Evolutionary conservation across 2,113 vertebrate genomes (phyloP).

Genomic region (Tonatia bakeri): DNA sequence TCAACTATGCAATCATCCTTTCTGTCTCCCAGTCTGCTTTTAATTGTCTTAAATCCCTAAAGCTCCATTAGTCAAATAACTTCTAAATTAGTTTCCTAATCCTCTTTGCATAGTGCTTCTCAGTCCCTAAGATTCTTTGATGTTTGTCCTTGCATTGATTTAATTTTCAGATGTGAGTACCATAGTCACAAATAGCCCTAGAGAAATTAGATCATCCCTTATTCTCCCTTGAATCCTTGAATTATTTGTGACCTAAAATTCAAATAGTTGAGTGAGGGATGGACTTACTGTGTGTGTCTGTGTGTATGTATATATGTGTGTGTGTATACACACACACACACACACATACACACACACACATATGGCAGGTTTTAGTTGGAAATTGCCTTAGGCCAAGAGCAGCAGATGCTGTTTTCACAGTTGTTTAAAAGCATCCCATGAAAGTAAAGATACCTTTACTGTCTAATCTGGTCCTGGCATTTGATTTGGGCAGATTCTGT

Average conservation of each 20-base stretch:
- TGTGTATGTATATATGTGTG: too few relatives aligned
- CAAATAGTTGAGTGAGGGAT: neutral
- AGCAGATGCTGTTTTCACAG: neutral
- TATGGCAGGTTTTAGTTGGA: constrained; percentile 25
- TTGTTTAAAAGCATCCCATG: neutral
- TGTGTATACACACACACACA: too few relatives aligned
- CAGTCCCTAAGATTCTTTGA: neutral
- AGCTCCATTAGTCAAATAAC: neutral
- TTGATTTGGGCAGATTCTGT: neutral
- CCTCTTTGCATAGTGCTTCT: neutral
- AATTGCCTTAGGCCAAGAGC: neutral
- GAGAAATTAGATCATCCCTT: neutral
- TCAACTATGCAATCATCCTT: neutral
- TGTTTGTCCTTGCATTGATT: neutral
- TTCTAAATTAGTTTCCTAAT: neutral
- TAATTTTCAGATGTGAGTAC: neutral
- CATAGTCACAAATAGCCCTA: neutral
- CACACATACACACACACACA: neutral
- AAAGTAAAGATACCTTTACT: neutral
- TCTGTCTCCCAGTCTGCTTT: neutral
- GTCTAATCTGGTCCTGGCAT: neutral
- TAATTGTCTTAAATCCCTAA: neutral
- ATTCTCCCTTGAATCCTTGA: neutral
- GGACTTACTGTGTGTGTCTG: neutral
- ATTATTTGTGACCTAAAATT: constrained; percentile 3